Base-by-base conservation (phyloP, 2,113 vertebrate genomes). In the Hylia prasina region DNA sequence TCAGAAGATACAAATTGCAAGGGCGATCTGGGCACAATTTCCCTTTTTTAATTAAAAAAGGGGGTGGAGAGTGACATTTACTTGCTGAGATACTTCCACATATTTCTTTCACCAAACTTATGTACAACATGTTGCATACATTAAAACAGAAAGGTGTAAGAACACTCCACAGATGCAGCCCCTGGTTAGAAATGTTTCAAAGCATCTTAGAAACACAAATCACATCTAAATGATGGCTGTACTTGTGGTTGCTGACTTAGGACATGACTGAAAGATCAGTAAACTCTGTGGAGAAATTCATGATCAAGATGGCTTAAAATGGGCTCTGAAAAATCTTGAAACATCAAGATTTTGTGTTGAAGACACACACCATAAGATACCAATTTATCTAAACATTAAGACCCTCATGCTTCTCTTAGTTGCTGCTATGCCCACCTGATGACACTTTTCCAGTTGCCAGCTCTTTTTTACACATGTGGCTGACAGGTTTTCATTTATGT, bases 131-230 rank as follows among this genome's bases (percentile, higher is more conserved):
- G 10, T n/a, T 39, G 31, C 39, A 27, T 48, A 50, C 3, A 8
- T 70, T 87, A 73, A 79, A 91, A 45, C 21, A 79, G 20, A 77
- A 87, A 70, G 21, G 82, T 28, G 35, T 53, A 63, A 87, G 68
- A 70, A 72, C 80, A 69, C 42, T 96, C 56, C 88, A 39, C 24
- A 93, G 40, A 92, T 30, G 47, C n/a, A 94, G 87, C 69, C 82
- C 76, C 90, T 11, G 2, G 73, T 78, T 94, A 35, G 35, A 90
- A 56, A 56, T 51, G 76, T 96, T 94, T 90, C 93, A 92, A 92
- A 92, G 30, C 71, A 80, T 84, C 93, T 94, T 91, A 93, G 79
- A 77, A 96, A 95, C 96, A 96, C 42, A 50, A 97, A 97, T 90
- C 87, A 87, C 39, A 65, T 94, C 82, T 94, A 65, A 89, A 98